phyloP scores from a whole-genome alignment of 2,888 invertebrate species.

The Heliconius sara region DNA sequence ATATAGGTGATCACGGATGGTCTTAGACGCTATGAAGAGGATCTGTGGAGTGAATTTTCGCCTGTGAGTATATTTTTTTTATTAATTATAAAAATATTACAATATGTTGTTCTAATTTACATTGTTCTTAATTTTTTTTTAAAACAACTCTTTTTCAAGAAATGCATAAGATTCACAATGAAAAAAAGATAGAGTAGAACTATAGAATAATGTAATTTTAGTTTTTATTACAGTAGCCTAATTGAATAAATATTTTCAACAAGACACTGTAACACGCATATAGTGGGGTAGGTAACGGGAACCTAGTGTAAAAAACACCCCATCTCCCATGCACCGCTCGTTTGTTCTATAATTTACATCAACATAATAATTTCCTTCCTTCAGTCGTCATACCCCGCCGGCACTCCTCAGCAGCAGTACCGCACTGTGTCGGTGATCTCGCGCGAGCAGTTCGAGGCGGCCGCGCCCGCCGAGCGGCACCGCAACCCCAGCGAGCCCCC shows the following conservation, averaged over 20 bases:
- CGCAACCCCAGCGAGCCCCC: conserved; percentile 91
- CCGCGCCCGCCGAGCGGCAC: conserved; percentile 86
- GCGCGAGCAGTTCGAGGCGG: conserved; percentile 94
- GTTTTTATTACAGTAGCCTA: no score
- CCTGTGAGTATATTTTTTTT: conserved; percentile 56
- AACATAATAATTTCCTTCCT: neutral
- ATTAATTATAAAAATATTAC: neutral
- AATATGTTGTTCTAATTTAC: no score
- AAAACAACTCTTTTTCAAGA: neutral
- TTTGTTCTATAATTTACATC: no score
- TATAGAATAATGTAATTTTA: no score
- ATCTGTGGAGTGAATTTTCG: conserved; percentile 90
- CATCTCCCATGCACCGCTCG: no score
- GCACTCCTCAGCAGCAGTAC: conserved; percentile 73
- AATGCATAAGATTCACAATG: no score
- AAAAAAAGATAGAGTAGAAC: no score
- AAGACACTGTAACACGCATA: no score
- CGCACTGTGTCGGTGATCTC: conserved; percentile 95
- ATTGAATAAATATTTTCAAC: no score
- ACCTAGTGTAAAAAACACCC: no score
- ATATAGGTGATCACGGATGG: conserved; percentile 95
- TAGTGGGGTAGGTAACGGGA: no score
- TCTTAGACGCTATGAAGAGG: conserved; percentile 97
- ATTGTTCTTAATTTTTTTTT: no score
- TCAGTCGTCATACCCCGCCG: conserved; percentile 62